Evolutionary conservation across 2,888 invertebrate genomes (phyloP), one percentile per base, ranked within the genome.

Genomic region (Lasioglossum villosulum): DNA sequence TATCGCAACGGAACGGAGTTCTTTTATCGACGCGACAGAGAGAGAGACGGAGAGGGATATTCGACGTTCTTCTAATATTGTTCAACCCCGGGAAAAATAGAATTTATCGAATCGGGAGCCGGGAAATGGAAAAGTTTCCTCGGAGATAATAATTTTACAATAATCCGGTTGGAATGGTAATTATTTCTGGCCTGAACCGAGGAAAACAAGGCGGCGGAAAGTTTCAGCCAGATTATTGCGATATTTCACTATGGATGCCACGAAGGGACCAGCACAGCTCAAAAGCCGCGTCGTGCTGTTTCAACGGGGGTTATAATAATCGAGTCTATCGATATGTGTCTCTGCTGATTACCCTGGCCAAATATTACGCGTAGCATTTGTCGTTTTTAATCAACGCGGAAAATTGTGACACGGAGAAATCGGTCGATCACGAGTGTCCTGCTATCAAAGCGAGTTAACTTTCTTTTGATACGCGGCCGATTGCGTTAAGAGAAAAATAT

Each of bases 291-390:
- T 56, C 10, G 56, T 10, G n/a, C 12, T 56, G n/a, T 56, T n/a
- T n/a, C 23, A 56, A 12, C 1, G 10, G 12, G 12, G n/a, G 1
- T 56, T 56, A 56, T 56, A n/a, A 56, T 56, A 56, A 56, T 56
- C 56, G n/a, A 56, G 56, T 56, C n/a, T n/a, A 63, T 63, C 63
- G 63, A 30, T 16, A 14, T 4, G 14, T 59, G 30, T 30, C 63
- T 30, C 14, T 30, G 27, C 14, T 63, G 12, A 6, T 16, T 30
- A 16, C 16, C 1, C 6, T 2, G 34, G 42, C 12, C 34, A 73
- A 77, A 78, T 84, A 84, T 86, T 80, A 83, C 73, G 56, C 48
- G 80, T 70, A 77, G 81, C 80, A 84, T 83, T 89, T 82, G 82
- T 79, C 77, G 81, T 75, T 81, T 89, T 84, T 84, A 87, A 78